A percentile compares a stretch with the other conserved stretches of the same genome.
Evolutionary conservation across 92 coral and sea anemone genomes (phyloP).

Genomic region (Palythoa grandis): DNA sequence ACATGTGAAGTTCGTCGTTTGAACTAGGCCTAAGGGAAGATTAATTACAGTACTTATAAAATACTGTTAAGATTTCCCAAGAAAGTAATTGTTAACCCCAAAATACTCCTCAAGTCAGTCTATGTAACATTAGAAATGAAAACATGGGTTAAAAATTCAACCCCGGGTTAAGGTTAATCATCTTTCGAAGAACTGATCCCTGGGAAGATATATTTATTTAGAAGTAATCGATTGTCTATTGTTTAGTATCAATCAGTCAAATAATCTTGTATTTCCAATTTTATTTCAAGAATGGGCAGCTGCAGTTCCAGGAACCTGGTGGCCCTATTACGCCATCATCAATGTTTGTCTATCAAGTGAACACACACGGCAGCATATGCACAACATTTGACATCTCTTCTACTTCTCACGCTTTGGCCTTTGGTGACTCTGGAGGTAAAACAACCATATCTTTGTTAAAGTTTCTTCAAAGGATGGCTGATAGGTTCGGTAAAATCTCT

Average conservation of each 20-base stretch:
- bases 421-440: slow-evolving; percentile 95
- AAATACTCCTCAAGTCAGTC: neutral
- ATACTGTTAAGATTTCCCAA: too few species aligned
- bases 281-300: slow-evolving; percentile 80
- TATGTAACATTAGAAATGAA: neutral
- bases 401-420: slow-evolving; percentile 87
- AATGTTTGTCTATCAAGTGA: slow-evolving; percentile 93
- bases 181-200: too few species aligned
- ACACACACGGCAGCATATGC: slow-evolving; percentile 89
- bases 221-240: too few species aligned
- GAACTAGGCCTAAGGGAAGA: too few species aligned
- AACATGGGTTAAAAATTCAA: neutral
- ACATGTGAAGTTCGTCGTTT: too few species aligned
- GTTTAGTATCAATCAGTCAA: neutral
- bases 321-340: slow-evolving; percentile 89
- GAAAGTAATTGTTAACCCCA: neutral
- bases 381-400: slow-evolving; percentile 91
- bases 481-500: too few species aligned
- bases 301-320: slow-evolving; percentile 96
- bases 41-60: too few species aligned
- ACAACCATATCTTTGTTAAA: neutral
- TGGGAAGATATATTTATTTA: too few species aligned
- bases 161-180: too few species aligned
- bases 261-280: neutral
- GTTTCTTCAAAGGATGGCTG: neutral